A percentile compares a stretch with the other conserved stretches of the same genome.
Evolutionary conservation across 2,113 vertebrate species (phyloP).

Genomic region (Rynchops niger): DNA sequence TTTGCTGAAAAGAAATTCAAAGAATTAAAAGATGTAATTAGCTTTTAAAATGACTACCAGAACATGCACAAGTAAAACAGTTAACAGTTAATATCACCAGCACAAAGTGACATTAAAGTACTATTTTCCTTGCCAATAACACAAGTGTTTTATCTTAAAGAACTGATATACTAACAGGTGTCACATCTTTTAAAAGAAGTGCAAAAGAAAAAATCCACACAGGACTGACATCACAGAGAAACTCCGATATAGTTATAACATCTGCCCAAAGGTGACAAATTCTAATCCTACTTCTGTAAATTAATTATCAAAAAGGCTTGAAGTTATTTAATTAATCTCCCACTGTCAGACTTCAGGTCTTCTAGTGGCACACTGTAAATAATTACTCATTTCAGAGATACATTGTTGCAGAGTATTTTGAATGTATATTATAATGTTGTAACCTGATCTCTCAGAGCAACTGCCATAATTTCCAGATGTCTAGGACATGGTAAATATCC

Average conservation of each 20-base stretch:
- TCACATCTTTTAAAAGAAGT: not conserved
- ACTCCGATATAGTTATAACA: not conserved
- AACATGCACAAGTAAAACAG: not conserved
- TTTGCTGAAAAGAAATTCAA: slow-evolving; percentile 73
- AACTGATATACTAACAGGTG: not conserved
- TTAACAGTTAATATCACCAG: not conserved
- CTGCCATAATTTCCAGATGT: not conserved
- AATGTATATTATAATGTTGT: accelerated
- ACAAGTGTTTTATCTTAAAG: not conserved
- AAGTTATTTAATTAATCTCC: not conserved
- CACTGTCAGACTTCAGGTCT: not conserved
- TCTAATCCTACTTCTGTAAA: not conserved
- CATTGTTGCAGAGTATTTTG: not conserved
- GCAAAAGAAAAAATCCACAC: not conserved
- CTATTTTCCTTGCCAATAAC: not conserved
- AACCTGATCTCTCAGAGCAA: not conserved
- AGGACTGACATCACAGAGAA: not conserved
- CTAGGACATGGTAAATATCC: not conserved
- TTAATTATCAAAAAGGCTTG: not conserved
- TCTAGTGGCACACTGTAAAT: not conserved
- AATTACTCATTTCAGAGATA: not conserved
- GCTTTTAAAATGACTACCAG: not conserved
- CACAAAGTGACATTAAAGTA: not conserved
- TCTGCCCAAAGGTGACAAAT: not conserved
- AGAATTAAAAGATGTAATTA: not conserved